Evolutionary conservation across 2,797 vertebrate species (phyloP), one percentile per base, ranked within the genome.

Genomic region (Chloroceryle amazona): DNA sequence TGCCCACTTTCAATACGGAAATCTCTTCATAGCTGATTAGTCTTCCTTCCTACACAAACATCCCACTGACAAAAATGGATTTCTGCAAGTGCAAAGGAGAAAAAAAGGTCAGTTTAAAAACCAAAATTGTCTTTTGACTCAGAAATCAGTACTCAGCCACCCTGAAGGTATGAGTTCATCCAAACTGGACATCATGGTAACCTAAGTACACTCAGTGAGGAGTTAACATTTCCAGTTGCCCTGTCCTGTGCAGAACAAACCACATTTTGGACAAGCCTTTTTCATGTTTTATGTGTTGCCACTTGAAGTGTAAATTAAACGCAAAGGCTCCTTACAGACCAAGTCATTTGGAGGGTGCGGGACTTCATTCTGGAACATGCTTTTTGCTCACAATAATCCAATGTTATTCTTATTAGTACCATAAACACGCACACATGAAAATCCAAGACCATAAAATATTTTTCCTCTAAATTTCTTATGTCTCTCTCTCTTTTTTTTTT

Each of bases 381-480:
- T 95, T 98, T 98, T 98, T 97, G 96, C 95, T 97, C 95, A 96
- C 92, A 81, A 97, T 95, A 95, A 86, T 97, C 97, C 85, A 93
- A 97, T 84, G 84, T 97, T 96, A 97, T 97, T 97, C 94, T 92
- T 96, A 97, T 98, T 97, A 98, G 98, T 98, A 98, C 98, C 98
- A 96, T 98, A 98, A 98, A 97, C 98, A 97, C 94, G 83, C 96
- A 97, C 95, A 92, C 75, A 92, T 86, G 93, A 95, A 95, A 98
- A 97, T 98, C 97, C 97, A 98, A 97, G 96, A 96, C 96, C 96
- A 97, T 97, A 98, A 98, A 98, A 98, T 96, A 98, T 94, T 96
- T 98, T 41, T 97, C 97, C 96, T 98, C 97, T 98, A 96, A 98
- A 97, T 98, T 98, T 97, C 93, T 98, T 97, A 97, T 96, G 87